Percentiles rank a stretch among this genome's conserved stretches.
Conservation (phyloP, 2,113 vertebrate species). For the Manacus vitellinus region DNA sequence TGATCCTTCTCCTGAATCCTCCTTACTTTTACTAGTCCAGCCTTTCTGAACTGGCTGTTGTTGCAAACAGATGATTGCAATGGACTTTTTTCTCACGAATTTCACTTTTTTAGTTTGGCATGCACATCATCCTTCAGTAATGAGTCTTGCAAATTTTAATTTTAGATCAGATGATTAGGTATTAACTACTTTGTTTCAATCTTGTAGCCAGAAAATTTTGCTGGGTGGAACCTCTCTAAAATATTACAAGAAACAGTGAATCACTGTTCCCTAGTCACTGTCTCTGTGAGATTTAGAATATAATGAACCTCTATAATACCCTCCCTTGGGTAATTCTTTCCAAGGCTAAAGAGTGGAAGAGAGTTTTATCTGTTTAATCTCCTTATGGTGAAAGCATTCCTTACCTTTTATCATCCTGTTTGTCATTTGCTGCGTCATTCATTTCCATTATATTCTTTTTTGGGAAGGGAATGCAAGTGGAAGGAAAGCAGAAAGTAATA, state of each 20-base stretch:
- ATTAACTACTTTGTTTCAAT: background rate
- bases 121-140: background rate
- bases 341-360: background rate
- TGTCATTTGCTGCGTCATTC: background rate
- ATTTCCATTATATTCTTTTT: background rate
- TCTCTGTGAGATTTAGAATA: background rate
- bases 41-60: background rate
- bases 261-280: background rate
- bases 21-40: background rate
- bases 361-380: background rate
- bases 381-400: background rate
- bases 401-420: background rate
- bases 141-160: background rate
- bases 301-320: background rate
- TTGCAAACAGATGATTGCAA: background rate
- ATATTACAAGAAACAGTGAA: background rate
- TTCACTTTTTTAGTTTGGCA: background rate
- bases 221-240: background rate
- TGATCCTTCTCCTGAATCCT: background rate
- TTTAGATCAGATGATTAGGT: background rate
- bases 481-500: background rate
- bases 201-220: background rate
- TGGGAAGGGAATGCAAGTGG: background rate
- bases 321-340: background rate
- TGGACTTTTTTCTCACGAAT: background rate